Conservation (phyloP, 1,140 invertebrate species). For the Eurosta solidaginis region DNA sequence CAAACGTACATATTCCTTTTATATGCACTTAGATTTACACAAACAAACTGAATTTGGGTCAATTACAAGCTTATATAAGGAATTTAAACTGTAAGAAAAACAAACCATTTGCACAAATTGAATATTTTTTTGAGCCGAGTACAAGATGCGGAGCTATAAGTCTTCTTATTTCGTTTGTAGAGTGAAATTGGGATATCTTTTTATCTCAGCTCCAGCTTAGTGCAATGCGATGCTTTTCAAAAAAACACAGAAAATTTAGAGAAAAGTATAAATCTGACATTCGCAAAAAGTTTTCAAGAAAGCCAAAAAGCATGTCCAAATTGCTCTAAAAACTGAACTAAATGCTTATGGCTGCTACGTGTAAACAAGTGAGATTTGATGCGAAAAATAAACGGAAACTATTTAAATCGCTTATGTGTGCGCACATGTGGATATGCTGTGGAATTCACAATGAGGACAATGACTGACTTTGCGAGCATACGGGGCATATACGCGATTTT, state of each 20-base stretch:
- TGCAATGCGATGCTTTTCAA: too few relatives aligned
- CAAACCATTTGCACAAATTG: not conserved
- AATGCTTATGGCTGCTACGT: too few relatives aligned
- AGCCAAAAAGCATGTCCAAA: too few relatives aligned
- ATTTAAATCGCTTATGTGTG: not conserved
- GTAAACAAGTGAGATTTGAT: not conserved
- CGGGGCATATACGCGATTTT: not conserved
- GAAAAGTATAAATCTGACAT: too few relatives aligned
- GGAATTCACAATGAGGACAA: not conserved
- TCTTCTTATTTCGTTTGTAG: not conserved
- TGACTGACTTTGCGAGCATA: not conserved
- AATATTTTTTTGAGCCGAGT: not conserved
- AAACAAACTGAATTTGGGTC: not conserved
- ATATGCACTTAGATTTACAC: not conserved
- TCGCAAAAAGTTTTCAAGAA: not conserved
- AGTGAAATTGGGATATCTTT: not conserved
- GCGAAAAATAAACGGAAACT: not conserved
- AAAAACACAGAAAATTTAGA: too few relatives aligned
- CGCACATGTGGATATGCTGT: not conserved
- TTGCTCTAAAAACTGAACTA: too few relatives aligned
- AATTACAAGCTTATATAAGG: not conserved
- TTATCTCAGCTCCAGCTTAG: not conserved
- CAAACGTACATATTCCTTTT: not conserved
- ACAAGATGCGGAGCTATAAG: not conserved
- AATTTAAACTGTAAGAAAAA: not conserved